Evolutionary conservation across 2,888 invertebrate genomes (phyloP), one percentile per base, ranked within the genome.

Genomic region (Junonia oenone): DNA sequence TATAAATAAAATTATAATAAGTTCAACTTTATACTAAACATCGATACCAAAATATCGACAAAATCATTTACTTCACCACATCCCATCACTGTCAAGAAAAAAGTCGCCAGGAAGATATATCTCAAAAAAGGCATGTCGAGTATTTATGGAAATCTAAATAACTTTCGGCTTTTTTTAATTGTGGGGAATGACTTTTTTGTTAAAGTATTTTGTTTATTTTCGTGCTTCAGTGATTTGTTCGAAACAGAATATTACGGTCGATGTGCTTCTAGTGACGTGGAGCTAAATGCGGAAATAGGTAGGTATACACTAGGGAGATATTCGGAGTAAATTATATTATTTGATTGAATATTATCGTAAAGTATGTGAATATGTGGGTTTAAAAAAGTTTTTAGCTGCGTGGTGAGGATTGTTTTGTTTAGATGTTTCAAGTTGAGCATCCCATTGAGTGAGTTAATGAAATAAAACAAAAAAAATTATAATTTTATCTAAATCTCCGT

Each of bases 71-170:
- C 9, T 11, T 13, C 29, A 6, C 11, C 8, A 6, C 17, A 17
- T 40, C 53, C 35, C 62, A 58, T 55, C 63, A 59, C 58, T 61
- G 58, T 65, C 59, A 56, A 64, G 63, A 81, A 82, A 81, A 78
- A 79, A 78, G 67, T 67, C 69, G 66, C 72, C 84, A 83, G 85
- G 87, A 88, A 88, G 86, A 82, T 81, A 83, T 88, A 83, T 85
- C 75, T 86, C 83, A 83, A 81, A 81, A 78, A 76, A 75, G 72
- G 70, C 70, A 66, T 74, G 76, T 63, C 67, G 76, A 76, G 82
- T 90, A 90, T 90, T 89, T 89, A 90, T 89, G 89, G 89, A 88
- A 87, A 88, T 83, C 81, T 79, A 89, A 89, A 89, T 85, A 88
- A 83, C 81, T 69, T 66, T 66, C 68, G 71, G 68, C 74, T 81